Percentiles rank a stretch among this genome's conserved stretches.
Conservation (phyloP, 2,888 invertebrate species). For the Harpalus rufipes region DNA sequence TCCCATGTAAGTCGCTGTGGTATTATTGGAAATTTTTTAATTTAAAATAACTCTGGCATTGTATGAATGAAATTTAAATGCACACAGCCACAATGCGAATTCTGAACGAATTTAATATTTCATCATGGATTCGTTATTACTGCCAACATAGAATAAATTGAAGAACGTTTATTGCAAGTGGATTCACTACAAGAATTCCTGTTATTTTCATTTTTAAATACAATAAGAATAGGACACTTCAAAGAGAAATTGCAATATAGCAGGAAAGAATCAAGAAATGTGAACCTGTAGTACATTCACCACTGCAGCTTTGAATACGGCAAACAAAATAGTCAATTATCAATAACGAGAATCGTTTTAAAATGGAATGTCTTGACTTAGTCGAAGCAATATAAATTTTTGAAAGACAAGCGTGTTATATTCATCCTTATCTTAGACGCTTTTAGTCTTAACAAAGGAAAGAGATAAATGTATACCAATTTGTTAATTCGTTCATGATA, state of each 20-base stretch:
- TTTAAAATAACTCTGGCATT: constrained; percentile 7
- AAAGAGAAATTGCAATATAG: background rate
- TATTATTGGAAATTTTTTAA: constrained; percentile 10
- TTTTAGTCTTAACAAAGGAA: too few species aligned
- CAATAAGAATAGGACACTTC: background rate
- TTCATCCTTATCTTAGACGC: too few species aligned
- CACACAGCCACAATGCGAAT: background rate
- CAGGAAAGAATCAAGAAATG: too few species aligned
- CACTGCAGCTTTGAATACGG: too few species aligned
- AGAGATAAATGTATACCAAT: too few species aligned
- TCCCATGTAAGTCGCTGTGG: constrained; percentile 13
- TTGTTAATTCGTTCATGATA: too few species aligned
- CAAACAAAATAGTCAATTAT: too few species aligned
- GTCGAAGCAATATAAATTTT: too few species aligned
- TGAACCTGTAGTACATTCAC: too few species aligned
- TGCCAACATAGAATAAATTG: background rate
- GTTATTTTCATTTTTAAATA: background rate
- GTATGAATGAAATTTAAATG: background rate
- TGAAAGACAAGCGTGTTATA: too few species aligned
- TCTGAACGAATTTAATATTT: background rate
- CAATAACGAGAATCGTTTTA: too few species aligned
- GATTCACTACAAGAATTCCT: background rate
- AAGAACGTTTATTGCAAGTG: background rate
- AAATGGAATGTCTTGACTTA: too few species aligned
- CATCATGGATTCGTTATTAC: background rate